phyloP scores from a whole-genome alignment of 2,113 vertebrate species.

The Spheniscus mendiculus region DNA sequence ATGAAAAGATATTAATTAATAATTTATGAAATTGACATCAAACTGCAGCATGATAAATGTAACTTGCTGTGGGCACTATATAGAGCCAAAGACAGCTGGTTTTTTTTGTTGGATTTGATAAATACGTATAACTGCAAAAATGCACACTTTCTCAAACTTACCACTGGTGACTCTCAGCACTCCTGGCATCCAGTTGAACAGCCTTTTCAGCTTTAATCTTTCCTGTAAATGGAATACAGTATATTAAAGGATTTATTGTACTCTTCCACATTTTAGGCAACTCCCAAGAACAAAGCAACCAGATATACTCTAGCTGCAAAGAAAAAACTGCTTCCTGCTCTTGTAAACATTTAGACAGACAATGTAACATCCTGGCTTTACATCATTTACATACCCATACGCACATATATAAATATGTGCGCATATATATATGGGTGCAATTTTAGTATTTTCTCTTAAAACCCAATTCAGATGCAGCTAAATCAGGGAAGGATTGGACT shows the following conservation, averaged over 20 bases:
- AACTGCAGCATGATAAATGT: neutral
- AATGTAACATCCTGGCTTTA: neutral
- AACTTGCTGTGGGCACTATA: neutral
- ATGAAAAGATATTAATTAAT: neutral
- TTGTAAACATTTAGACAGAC: neutral
- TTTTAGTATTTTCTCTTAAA: neutral
- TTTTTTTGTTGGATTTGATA: neutral
- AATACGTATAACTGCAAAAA: neutral
- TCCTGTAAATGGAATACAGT: slow-evolving; percentile 74
- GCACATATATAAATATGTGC: neutral
- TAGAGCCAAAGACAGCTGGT: neutral
- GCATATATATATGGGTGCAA: neutral
- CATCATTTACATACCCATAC: neutral
- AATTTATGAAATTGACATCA: neutral
- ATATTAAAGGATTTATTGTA: neutral
- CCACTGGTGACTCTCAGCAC: slow-evolving; percentile 93
- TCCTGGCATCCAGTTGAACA: slow-evolving; percentile 80
- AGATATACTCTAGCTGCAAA: neutral
- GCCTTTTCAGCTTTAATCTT: slow-evolving; percentile 86
- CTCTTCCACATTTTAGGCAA: neutral
- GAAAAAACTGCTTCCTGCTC: neutral
- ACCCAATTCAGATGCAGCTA: neutral
- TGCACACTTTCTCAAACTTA: slow-evolving; percentile 68
- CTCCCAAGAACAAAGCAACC: neutral
- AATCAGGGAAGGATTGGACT: neutral